phyloP scores from a whole-genome alignment of 2,113 vertebrate genomes.

The Donacobius atricapilla region DNA sequence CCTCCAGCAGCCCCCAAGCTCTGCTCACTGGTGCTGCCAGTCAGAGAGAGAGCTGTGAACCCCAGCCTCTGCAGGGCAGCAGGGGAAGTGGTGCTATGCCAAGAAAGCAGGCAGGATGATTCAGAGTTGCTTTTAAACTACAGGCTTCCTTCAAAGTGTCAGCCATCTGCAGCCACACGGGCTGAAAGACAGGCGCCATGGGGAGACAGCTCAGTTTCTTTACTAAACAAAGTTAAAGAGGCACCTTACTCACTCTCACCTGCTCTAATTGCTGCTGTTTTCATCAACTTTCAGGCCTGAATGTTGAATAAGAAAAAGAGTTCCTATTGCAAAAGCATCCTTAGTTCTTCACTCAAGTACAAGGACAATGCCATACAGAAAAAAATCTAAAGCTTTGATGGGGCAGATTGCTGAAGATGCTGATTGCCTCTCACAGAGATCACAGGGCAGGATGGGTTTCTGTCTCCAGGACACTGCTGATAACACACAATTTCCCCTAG shows the following conservation, averaged over 20 bases:
- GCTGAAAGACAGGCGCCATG: not conserved
- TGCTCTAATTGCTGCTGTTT: not conserved
- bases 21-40: not conserved
- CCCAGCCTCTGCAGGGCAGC: not conserved
- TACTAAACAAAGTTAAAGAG: slow-evolving; percentile 36
- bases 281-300: not conserved
- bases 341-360: not conserved
- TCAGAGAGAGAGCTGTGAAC: not conserved
- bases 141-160: not conserved
- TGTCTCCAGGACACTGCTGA: not conserved
- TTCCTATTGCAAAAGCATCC: not conserved
- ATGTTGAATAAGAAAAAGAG: slow-evolving; percentile 12
- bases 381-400: not conserved
- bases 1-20: not conserved
- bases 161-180: slow-evolving; percentile 22
- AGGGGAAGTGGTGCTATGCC: not conserved
- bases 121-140: slow-evolving; percentile 22
- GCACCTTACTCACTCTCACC: not conserved
- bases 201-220: slow-evolving; percentile 14
- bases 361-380: not conserved
- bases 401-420: not conserved
- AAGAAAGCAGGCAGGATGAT: slow-evolving; percentile 27
- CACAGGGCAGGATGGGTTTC: fast-evolving
- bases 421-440: not conserved
- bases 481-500: not conserved